These are phyloP conservation scores for Calliopsis andreniformis DNA, from an alignment of 1,140 invertebrate genomes.

Conservation along the genomic window DNA sequence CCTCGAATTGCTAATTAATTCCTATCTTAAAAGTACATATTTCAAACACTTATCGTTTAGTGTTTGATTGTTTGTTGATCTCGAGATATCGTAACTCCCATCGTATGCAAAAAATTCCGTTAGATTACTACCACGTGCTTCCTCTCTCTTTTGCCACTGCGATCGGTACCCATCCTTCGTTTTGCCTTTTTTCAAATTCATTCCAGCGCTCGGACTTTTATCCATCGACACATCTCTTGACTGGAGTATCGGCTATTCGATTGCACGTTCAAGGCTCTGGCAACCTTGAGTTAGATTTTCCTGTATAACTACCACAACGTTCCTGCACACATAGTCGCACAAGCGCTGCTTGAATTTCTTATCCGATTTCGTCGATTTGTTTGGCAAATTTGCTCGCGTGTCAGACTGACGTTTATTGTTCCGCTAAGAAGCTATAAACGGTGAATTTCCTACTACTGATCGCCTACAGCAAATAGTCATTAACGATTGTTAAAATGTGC, in stretches of 20 bases:
- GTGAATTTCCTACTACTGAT: not conserved
- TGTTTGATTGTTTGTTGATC: not conserved
- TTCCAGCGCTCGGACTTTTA: slow-evolving; percentile 1
- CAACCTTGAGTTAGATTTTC: slow-evolving; percentile 35
- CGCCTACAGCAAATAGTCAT: not conserved
- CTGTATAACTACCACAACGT: not conserved
- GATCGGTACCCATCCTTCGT: not conserved
- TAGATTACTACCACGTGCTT: slow-evolving; percentile 2
- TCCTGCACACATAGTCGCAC: too few relatives aligned
- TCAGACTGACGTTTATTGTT: not conserved
- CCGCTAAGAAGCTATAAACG: not conserved
- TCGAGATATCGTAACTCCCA: not conserved
- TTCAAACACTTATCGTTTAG: slow-evolving; percentile 6
- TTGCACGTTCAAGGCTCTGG: slow-evolving; percentile 22
- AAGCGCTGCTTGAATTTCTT: not conserved
- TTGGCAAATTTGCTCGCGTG: not conserved
- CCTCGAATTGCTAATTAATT: slow-evolving; percentile 21
- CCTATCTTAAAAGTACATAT: not conserved
- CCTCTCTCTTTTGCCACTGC: not conserved
- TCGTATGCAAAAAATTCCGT: slow-evolving; percentile 26
- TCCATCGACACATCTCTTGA: not conserved
- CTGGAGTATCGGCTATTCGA: slow-evolving; percentile 36
- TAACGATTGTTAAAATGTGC: not conserved
- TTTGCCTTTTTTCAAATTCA: not conserved
- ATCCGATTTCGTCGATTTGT: not conserved